These are phyloP conservation scores for Halichoerus grypus DNA, from an alignment of 2,113 vertebrate species.

Conservation along the genomic window DNA sequence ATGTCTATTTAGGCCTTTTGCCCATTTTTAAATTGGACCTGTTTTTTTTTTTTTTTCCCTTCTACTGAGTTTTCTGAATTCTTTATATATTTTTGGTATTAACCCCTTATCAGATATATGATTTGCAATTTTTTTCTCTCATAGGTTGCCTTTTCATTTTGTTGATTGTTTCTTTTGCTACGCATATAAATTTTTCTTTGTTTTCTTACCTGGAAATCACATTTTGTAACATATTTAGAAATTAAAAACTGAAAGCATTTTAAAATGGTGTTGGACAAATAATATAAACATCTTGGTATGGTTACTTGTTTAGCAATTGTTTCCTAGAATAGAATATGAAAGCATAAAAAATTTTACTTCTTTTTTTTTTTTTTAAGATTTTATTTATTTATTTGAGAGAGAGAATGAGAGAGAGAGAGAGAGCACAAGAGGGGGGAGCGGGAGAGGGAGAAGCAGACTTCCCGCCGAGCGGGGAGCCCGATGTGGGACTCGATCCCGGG, in stretches of 20 bases:
- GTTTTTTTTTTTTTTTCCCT: not conserved
- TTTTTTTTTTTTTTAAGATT: too few relatives aligned
- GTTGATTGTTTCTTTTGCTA: not conserved
- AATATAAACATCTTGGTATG: not conserved
- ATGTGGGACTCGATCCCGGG: too few relatives aligned
- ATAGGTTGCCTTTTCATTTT: not conserved
- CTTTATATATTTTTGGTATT: not conserved
- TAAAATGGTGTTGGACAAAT: not conserved
- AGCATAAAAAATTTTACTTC: not conserved
- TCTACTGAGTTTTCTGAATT: not conserved
- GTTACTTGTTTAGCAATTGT: not conserved
- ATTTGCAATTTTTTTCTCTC: not conserved
- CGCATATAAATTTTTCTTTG: not conserved
- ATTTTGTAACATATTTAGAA: not conserved
- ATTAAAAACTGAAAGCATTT: not conserved
- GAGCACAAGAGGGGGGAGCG: too few relatives aligned
- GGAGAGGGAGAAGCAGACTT: too few relatives aligned
- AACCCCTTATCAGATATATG: not conserved
- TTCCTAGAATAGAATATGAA: not conserved
- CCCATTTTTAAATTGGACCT: not conserved
- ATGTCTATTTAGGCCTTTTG: not conserved
- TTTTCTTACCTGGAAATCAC: not conserved
- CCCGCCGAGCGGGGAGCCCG: too few relatives aligned
- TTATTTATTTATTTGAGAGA: not conserved
- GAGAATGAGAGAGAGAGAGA: too few relatives aligned